These are phyloP conservation scores for Acleris holmiana DNA, from an alignment of 2,888 invertebrate genomes.

Conservation along the genomic window DNA sequence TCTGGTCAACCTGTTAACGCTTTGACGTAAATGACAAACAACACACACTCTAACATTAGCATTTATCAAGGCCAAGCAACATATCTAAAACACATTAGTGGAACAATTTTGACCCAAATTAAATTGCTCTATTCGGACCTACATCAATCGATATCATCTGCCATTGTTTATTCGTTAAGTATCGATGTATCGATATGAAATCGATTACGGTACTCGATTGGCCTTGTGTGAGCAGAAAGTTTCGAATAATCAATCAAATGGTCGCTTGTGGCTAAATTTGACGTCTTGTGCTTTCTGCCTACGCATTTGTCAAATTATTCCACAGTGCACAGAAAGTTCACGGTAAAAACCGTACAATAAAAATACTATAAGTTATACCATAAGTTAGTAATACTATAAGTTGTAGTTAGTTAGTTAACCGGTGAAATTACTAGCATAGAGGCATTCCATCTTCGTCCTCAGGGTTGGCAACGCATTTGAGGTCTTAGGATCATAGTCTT, in stretches of 20 bases:
- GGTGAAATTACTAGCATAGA: too few species aligned
- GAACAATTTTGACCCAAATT: constrained; percentile 29
- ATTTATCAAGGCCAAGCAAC: background rate
- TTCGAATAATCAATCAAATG: constrained; percentile 53
- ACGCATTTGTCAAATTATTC: constrained; percentile 24
- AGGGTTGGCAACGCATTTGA: too few species aligned
- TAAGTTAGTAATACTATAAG: too few species aligned
- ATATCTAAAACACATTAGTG: constrained; percentile 12
- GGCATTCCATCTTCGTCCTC: too few species aligned
- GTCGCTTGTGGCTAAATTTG: constrained; percentile 32
- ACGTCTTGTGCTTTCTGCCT: constrained; percentile 19
- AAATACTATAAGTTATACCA: too few species aligned
- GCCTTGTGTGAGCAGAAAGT: constrained; percentile 58
- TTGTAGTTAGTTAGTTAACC: too few species aligned
- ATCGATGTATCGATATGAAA: constrained; percentile 49
- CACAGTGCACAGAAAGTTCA: constrained; percentile 5
- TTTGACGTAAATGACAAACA: background rate
- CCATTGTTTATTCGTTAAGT: constrained; percentile 53
- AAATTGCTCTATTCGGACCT: constrained; percentile 47
- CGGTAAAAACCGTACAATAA: background rate
- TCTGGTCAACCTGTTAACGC: too few species aligned
- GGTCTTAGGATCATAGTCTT: too few species aligned
- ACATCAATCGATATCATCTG: constrained; percentile 60
- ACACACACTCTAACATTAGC: background rate
- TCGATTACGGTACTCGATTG: constrained; percentile 48